Conservation (phyloP, 2,113 vertebrate genomes). For the Ciconia maguari region DNA sequence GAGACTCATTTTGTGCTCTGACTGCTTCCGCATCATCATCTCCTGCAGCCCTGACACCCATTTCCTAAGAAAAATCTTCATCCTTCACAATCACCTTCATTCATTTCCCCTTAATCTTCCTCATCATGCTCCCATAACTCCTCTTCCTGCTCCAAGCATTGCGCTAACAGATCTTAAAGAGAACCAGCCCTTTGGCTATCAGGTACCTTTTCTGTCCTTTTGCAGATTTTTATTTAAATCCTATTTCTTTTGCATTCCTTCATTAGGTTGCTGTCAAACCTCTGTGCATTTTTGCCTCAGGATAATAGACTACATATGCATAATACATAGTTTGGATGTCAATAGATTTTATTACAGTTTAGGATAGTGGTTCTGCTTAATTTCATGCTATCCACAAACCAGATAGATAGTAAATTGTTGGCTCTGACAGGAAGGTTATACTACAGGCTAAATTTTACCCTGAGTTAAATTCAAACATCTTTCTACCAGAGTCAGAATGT, state of each 20-base stretch:
- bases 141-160: neutral
- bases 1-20: neutral
- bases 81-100: rapidly evolving
- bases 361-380: conserved; percentile 24
- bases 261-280: conserved; percentile 29
- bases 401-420: conserved; percentile 13
- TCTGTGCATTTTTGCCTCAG: conserved; percentile 24
- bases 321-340: conserved; percentile 47
- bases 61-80: neutral
- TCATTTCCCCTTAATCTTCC: neutral
- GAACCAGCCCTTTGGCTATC: neutral
- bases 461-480: neutral
- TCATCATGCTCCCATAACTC: neutral
- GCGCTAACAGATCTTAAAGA: neutral
- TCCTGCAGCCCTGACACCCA: neutral
- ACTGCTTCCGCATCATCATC: neutral
- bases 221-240: conserved; percentile 52
- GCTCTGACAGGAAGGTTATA: neutral
- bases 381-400: conserved; percentile 32
- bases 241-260: conserved; percentile 48
- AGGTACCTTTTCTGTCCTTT: conserved; percentile 6
- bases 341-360: conserved; percentile 62
- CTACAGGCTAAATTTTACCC: neutral
- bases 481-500: neutral
- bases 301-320: conserved; percentile 33